These are phyloP conservation scores for Uloborus diversus DNA, from an alignment of 1,140 invertebrate genomes.

Conservation along the genomic window DNA sequence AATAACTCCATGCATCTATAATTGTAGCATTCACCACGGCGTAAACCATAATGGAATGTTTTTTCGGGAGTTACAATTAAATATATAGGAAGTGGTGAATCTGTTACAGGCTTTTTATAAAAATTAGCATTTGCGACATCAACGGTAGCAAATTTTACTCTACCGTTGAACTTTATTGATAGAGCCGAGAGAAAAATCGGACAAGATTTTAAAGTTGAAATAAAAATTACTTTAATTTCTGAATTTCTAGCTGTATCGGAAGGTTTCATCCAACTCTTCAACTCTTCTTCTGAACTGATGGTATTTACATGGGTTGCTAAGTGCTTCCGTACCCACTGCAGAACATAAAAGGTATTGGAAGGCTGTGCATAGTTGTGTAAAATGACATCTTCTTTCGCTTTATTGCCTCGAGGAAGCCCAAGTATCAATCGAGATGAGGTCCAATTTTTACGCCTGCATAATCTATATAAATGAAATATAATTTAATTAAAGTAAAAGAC, in stretches of 20 bases:
- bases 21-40: conserved; percentile 65
- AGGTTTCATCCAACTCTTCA: conserved; percentile 63
- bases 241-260: conserved; percentile 54
- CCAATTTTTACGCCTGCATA: conserved; percentile 69
- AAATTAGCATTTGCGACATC: conserved; percentile 60
- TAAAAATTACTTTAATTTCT: conserved; percentile 66
- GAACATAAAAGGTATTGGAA: conserved; percentile 62
- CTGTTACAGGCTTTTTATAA: conserved; percentile 58
- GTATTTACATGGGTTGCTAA: conserved; percentile 66
- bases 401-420: conserved; percentile 67
- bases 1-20: conserved; percentile 67
- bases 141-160: conserved; percentile 68
- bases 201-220: conserved; percentile 65
- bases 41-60: conserved; percentile 65
- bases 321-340: conserved; percentile 67
- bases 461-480: conserved; percentile 61
- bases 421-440: conserved; percentile 66
- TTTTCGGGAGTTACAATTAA: conserved; percentile 67
- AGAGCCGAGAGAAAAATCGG: conserved; percentile 70
- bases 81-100: conserved; percentile 62
- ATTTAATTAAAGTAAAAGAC: too few relatives aligned
- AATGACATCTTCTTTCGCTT: conserved; percentile 69
- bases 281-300: conserved; percentile 61
- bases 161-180: conserved; percentile 69
- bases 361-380: conserved; percentile 64